These are phyloP conservation scores for Bombus fervidus DNA, from an alignment of 1,140 invertebrate genomes.

Conservation along the genomic window DNA sequence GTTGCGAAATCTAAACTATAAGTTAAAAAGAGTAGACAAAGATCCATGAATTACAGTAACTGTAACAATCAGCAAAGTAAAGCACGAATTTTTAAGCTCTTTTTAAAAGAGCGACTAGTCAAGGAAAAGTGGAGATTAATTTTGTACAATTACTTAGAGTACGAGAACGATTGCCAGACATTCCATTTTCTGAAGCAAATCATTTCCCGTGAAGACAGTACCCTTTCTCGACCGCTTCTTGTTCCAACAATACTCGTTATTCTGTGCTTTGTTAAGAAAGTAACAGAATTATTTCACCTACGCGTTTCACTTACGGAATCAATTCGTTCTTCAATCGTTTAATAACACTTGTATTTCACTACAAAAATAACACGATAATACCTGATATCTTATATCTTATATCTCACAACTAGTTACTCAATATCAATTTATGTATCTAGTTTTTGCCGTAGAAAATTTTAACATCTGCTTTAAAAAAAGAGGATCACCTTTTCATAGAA, in stretches of 20 bases:
- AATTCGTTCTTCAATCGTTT: not conserved
- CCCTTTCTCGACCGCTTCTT: not conserved
- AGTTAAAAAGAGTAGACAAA: not conserved
- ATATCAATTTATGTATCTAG: not conserved
- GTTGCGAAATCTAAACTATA: not conserved
- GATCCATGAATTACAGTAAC: not conserved
- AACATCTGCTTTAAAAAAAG: not conserved
- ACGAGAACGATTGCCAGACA: not conserved
- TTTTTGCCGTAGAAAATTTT: not conserved
- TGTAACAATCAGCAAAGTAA: not conserved
- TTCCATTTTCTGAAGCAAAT: not conserved
- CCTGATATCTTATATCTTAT: not conserved
- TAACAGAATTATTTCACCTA: not conserved
- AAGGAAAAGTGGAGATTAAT: slow-evolving; percentile 15
- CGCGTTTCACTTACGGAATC: too few relatives aligned
- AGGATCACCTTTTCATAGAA: too few relatives aligned
- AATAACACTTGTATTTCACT: not conserved
- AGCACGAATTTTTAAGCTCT: not conserved
- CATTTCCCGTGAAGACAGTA: slow-evolving; percentile 25
- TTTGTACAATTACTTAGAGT: not conserved
- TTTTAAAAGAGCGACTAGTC: not conserved
- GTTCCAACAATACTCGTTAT: not conserved
- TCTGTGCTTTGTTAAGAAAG: not conserved
- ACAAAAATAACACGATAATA: not conserved
- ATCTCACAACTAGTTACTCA: too few relatives aligned